Base-by-base conservation (phyloP, 2,888 invertebrate genomes). In the Chymomyza procnemis region DNA sequence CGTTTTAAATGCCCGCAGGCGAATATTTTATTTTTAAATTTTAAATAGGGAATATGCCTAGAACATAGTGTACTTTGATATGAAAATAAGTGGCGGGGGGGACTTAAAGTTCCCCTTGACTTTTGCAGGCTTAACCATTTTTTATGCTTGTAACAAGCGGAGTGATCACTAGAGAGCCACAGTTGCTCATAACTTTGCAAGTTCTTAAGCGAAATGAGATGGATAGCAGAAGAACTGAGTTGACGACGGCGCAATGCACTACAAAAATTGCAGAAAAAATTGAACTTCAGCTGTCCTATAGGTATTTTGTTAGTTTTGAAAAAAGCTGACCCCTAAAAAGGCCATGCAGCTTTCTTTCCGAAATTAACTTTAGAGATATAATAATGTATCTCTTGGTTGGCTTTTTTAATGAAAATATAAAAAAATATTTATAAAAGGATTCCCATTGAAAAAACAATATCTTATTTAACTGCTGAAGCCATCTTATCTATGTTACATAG, bases 1-100 rank as follows among this genome's bases (percentile, higher is more conserved):
- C 85, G 75, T 79, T 82, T 72, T 73, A 78, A 81, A 76, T 79
- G 79, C 71, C 80, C 82, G 74, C 67, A 73, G 71, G 87, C 75
- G 50, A 67, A 54, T 30, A 47, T 47, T 30, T 62, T 46, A 41
- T 19, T 52, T 50, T 60, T 50, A 26, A 21, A 55, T n/a, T 55
- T n/a, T 55, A 34, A 41, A 41, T 41, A 26, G 26, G 6, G 26
- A 26, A 26, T 26, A 26, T 26, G 26, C 26, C 26, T 26, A 26
- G 5, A 41, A 41, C 34, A 41, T 41, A 41, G 9, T 12, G 34
- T 41, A 41, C 12, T 1, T 41, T 12, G 1, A 12, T 14, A 12
- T 41, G 12, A 3, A n/a, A 41, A 12, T 41, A 41, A 41, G 19
- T 21, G 55, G 56, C 63, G 83, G 80, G 78, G 69, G n/a, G n/a